Evolutionary conservation across 2,797 vertebrate species (phyloP), one percentile per base, ranked within the genome.

Genomic region (Alcedo atthis): DNA sequence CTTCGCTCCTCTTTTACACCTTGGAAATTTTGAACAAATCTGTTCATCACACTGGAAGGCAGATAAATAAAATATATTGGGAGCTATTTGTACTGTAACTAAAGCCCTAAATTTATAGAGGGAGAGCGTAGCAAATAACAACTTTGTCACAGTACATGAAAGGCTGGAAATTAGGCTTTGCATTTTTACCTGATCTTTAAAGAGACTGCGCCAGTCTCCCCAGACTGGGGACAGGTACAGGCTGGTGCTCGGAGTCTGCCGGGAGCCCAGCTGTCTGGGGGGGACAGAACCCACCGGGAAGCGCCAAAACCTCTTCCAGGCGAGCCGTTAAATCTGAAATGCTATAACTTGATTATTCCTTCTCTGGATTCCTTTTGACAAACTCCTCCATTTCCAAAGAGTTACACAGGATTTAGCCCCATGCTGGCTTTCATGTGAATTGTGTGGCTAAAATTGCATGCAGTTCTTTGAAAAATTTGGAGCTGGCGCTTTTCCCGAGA

Each of bases 61-160:
- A 91, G 92, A 96, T 91, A 96, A 96, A 97, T 92, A 95, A 95
- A 95, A 95, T 87, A 73, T 71, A 92, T 24, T 9, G 25, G 86
- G 92, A 96, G 91, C 88, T 85, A 93, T 96, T 94, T 94, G 95
- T 67, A 75, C 79, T 91, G 88, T 91, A 94, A 93, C 70, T 12
- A 88, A 96, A 96, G 88, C 77, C 80, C 55, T 30, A 18, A 67
- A 46, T 80, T 78, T 58, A 81, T 62, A 77, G 81, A 89, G 91
- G 95, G 96, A 95, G 93, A 93, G 93, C 54, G 62, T 95, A 66
- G 92, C 87, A 46, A 96, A 84, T 53, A 87, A 83, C 89, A 80
- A 42, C 92, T 93, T 91, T 89, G 92, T 95, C 96, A 95, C 73
- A 48, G 84, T 55, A 81, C 77, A 63, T 64, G 93, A 95, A 92